A percentile compares a stretch with the other conserved stretches of the same genome.
Evolutionary conservation across 2,888 invertebrate genomes (phyloP).

Genomic region (Aricia artaxerxes): DNA sequence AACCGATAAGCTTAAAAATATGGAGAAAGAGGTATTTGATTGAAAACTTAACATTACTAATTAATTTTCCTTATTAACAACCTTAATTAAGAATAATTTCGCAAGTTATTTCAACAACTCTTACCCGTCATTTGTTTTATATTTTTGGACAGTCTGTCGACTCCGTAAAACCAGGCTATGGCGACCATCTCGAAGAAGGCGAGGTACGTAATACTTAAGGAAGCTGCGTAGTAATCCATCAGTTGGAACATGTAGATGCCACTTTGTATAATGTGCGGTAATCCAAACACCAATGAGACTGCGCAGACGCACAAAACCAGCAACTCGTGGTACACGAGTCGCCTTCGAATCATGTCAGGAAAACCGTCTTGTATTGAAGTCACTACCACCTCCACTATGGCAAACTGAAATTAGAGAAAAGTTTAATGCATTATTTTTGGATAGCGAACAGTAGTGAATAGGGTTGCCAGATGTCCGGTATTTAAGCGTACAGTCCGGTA

Average conservation of each 20-base stretch:
- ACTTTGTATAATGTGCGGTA: slow-evolving; percentile 94
- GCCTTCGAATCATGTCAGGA: slow-evolving; percentile 90
- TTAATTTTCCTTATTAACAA: no score
- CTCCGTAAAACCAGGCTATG: slow-evolving; percentile 95
- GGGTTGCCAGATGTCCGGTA: no score
- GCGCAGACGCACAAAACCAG: slow-evolving; percentile 91
- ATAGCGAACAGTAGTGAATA: neutral
- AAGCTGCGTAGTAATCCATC: slow-evolving; percentile 96
- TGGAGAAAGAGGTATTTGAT: neutral
- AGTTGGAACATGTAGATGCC: slow-evolving; percentile 95
- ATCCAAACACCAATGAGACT: slow-evolving; percentile 90
- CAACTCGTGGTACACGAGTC: slow-evolving; percentile 91
- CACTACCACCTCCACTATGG: slow-evolving; percentile 96
- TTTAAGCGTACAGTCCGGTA: no score
- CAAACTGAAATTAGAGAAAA: slow-evolving; percentile 84
- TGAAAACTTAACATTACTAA: no score
- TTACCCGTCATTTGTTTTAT: slow-evolving; percentile 94
- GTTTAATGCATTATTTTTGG: neutral
- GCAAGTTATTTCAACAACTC: slow-evolving; percentile 27
- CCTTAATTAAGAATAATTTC: no score
- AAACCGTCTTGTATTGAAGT: slow-evolving; percentile 97
- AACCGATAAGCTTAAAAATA: neutral
- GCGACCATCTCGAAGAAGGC: slow-evolving; percentile 96
- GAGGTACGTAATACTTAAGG: slow-evolving; percentile 93
- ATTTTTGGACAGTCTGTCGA: slow-evolving; percentile 88